A percentile compares a stretch with the other conserved stretches of the same genome.
These are phyloP conservation scores for Myathropa florea DNA, from an alignment of 2,888 invertebrate genomes.

Conservation along the genomic window DNA sequence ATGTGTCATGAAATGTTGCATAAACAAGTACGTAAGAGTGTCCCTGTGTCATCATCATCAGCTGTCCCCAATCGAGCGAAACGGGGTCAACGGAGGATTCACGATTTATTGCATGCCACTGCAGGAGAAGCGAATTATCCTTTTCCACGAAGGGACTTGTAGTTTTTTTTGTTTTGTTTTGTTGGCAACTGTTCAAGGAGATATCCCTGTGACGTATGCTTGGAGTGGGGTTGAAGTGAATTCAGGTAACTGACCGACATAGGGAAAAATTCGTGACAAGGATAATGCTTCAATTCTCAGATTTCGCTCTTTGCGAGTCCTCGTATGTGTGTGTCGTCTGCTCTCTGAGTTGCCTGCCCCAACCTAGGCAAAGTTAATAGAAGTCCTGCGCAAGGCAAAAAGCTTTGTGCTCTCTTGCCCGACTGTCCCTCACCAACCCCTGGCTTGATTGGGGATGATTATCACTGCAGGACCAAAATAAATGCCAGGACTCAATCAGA, in stretches of 20 bases:
- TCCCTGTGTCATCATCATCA: constrained; percentile 9
- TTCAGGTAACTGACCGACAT: constrained; percentile 47
- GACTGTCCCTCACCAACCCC: neutral
- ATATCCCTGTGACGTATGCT: constrained; percentile 5
- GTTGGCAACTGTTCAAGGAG: constrained; percentile 33
- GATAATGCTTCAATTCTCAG: neutral
- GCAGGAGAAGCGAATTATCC: constrained; percentile 17
- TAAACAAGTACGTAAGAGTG: constrained; percentile 27
- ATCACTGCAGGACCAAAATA: constrained; percentile 62
- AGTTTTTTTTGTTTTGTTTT: neutral
- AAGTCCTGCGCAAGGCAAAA: constrained; percentile 63
- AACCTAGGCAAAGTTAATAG: constrained; percentile 42
- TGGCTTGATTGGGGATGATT: constrained; percentile 21
- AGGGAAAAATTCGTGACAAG: constrained; percentile 9
- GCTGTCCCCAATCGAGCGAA: constrained; percentile 15
- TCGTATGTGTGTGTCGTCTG: neutral
- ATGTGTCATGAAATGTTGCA: constrained; percentile 26
- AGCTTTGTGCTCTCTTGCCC: constrained; percentile 42
- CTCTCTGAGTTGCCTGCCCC: constrained; percentile 29
- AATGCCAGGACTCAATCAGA: constrained; percentile 58
- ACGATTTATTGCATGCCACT: constrained; percentile 50
- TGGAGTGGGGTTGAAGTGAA: constrained; percentile 2
- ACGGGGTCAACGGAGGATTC: constrained; percentile 37
- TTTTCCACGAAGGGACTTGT: neutral
- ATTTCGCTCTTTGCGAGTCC: neutral